Evolutionary conservation across 2,797 vertebrate genomes (phyloP), one percentile per base, ranked within the genome.

Genomic region (Acrocephalus scirpaceus): DNA sequence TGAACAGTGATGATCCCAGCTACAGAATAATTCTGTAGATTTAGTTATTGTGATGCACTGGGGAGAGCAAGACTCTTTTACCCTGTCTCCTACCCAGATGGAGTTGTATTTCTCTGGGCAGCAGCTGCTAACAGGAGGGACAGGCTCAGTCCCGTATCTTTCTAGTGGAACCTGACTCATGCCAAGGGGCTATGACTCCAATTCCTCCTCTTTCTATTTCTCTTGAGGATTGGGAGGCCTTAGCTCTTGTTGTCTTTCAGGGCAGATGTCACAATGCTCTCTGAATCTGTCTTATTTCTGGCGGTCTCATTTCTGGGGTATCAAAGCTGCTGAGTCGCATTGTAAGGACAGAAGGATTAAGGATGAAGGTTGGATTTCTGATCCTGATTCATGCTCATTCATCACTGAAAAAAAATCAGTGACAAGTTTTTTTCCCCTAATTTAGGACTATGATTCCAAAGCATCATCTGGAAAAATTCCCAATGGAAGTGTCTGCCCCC

Each of bases 381-480:
- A 87, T 60, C 38, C 27, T 66, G 45, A 50, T 60, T 91, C 11
- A 9, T 51, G 38, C 22, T 67, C 3, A 5, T 80, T 88, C 40
- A 60, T 70, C 48, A 45, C 66, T 84, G 47, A 50, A 65, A 83
- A 84, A 88, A 65, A 83, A 4, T 11, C 25, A 56, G 19, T 93
- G 60, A 89, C 69, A 47, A 45, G 21, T 78, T 89, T 15, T 34
- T 97, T 95, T 93, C 45, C 20, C 21, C 19, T 92, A 4, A 73
- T 86, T 80, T 74, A 97, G 97, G 90, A 70, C 56, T 92, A 34
- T 92, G 86, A 92, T 86, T 87, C 91, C 86, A 96, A 92, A 94
- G 66, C 77, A 79, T 38, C 84, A 27, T 50, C 77, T 51, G 71
- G 86, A 80, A 95, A 77, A 76, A 80, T 97, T 92, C 74, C 74